Conservation (phyloP, 2,797 vertebrate genomes). For the Falco novaeseelandiae region DNA sequence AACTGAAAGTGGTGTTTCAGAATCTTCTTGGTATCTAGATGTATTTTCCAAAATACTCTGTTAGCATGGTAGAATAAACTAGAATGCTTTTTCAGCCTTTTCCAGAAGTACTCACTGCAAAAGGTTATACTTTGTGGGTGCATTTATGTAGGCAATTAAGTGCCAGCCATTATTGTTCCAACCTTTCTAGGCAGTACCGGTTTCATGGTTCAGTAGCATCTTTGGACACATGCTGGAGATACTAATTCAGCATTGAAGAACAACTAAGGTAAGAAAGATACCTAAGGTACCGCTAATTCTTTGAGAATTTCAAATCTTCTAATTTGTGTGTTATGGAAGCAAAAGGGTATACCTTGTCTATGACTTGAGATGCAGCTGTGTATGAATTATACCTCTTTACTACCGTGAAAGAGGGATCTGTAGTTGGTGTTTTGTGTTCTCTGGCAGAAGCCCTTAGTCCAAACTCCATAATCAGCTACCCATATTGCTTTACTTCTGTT, state of each 20-base stretch:
- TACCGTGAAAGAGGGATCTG: background rate
- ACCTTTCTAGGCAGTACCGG: background rate
- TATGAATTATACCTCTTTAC: background rate
- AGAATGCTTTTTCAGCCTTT: background rate
- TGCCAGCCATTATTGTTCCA: background rate
- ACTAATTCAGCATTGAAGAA: background rate
- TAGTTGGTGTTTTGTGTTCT: background rate
- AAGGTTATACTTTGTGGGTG: background rate
- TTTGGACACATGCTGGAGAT: background rate
- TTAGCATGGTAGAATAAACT: background rate
- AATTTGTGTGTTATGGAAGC: background rate
- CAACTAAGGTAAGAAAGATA: background rate
- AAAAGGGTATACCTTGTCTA: background rate
- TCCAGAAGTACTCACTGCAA: background rate
- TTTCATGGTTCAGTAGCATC: background rate
- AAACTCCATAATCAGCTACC: background rate
- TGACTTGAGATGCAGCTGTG: background rate
- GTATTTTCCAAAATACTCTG: background rate
- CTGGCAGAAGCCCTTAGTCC: background rate
- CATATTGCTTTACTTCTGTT: background rate
- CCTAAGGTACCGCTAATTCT: background rate
- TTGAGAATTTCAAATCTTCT: background rate
- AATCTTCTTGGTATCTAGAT: background rate
- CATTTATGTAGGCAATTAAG: background rate
- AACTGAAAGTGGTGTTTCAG: rapidly evolving